Base-by-base conservation (phyloP, 1,140 invertebrate genomes). In the Drosophila nigrodunni region DNA sequence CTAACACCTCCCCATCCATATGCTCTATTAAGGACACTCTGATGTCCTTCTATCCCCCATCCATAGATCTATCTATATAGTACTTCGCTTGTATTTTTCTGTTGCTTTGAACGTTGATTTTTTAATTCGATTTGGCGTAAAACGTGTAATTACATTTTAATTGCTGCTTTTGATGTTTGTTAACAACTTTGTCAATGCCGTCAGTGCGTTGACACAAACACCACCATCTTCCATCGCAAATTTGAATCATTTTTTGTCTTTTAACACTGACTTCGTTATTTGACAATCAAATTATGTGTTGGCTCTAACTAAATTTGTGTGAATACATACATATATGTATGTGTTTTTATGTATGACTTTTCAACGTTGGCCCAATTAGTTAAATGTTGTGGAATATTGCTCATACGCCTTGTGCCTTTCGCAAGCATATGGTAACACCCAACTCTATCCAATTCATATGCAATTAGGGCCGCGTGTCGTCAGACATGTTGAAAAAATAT, bases 111-210 rank as follows among this genome's bases (percentile, higher is more conserved):
- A 85, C 85, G 85, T 73, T 89, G 85, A 89, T 89, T 89, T 89
- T 88, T 89, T 89, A 89, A 89, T 89, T 89, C 85, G 86, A 89
- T 89, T 88, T 89, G 85, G 54, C 68, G 80, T 74, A 89, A 77
- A 85, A 85, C 80, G 78, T 89, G 85, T 89, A 89, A 89, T 89
- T 89, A 89, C 85, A 80, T 89, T 89, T 85, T 89, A 89, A 89
- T 89, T 89, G 85, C 86, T 85, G 85, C 86, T 83, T 89, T 89
- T 89, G 85, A 89, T 89, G 85, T 89, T 89, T 88, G 64, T 68
- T 81, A 80, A 85, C 78, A 89, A 89, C 80, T 89, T 80, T 89
- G 85, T 80, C 85, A 76, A 71, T 80, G 77, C 65, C 66, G 46
- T 50, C 61, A 37, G 21, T 30, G 25, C 37, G 55, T 59, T 25